These are phyloP conservation scores for Lasioglossum vierecki DNA, from an alignment of 2,888 invertebrate genomes.

Conservation along the genomic window DNA sequence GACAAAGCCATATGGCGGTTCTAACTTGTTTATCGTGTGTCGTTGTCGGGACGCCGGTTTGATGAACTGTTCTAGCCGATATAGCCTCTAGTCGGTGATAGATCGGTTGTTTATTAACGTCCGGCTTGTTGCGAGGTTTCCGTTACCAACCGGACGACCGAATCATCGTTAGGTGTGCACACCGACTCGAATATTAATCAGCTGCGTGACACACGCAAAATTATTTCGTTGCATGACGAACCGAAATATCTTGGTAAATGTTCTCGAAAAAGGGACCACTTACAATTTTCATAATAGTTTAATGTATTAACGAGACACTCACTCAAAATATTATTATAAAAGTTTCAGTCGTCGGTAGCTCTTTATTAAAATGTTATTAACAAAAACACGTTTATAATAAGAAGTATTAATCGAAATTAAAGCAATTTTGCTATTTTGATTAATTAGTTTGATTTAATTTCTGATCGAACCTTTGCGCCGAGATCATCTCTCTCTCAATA, in stretches of 20 bases:
- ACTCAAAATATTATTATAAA: background rate
- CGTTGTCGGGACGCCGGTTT: constrained; percentile 42
- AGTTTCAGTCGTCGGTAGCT: background rate
- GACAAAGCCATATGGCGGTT: constrained; percentile 5
- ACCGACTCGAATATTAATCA: constrained; percentile 28
- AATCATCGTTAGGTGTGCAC: constrained; percentile 14
- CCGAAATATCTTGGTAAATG: background rate
- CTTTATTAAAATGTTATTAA: background rate
- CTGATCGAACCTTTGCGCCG: no score
- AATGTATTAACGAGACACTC: background rate
- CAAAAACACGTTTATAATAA: no score
- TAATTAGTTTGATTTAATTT: no score
- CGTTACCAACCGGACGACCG: background rate
- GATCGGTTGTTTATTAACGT: constrained; percentile 56
- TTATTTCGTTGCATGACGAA: background rate
- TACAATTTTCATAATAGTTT: background rate
- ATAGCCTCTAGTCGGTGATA: constrained; percentile 14
- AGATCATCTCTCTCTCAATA: no score
- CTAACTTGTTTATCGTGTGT: constrained; percentile 35
- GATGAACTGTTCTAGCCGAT: constrained; percentile 34
- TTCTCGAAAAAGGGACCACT: background rate
- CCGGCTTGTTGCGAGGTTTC: constrained; percentile 6
- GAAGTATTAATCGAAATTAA: no score
- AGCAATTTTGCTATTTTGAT: no score
- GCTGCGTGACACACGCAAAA: constrained; percentile 27